phyloP scores from a whole-genome alignment of 2,888 invertebrate genomes.

The Rhorus exstirpatorius region DNA sequence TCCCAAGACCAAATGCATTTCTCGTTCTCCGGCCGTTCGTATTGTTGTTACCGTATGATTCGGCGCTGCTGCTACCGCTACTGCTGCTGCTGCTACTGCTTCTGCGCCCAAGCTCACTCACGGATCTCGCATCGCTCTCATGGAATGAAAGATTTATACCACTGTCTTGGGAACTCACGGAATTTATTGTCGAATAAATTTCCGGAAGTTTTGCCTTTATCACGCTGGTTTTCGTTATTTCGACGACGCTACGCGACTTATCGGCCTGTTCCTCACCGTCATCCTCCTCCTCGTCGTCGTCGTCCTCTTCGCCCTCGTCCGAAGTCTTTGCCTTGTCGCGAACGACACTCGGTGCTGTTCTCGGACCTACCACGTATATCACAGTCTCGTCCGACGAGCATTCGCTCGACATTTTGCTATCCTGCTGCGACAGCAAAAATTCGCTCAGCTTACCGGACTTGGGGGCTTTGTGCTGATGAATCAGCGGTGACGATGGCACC shows the following conservation, averaged over 20 bases:
- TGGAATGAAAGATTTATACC: conserved; percentile 92
- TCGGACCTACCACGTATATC: conserved; percentile 84
- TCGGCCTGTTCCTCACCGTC: conserved; percentile 86
- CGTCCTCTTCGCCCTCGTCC: conserved; percentile 52
- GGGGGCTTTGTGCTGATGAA: conserved; percentile 56
- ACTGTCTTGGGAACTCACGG: conserved; percentile 92
- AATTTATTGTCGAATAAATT: conserved; percentile 89
- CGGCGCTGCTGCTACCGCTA: conserved; percentile 81
- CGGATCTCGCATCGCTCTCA: conserved; percentile 88
- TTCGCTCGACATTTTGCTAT: conserved; percentile 85
- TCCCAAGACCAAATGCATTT: conserved; percentile 70
- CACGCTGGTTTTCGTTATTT: conserved; percentile 84
- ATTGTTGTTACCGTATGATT: conserved; percentile 77
- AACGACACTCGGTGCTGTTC: conserved; percentile 59
- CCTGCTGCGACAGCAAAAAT: conserved; percentile 81
- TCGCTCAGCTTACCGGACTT: conserved; percentile 80
- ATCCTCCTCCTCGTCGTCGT: conserved; percentile 27
- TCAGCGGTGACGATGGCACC: conserved; percentile 66
- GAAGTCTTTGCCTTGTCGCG: conserved; percentile 67
- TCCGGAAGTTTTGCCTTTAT: conserved; percentile 87
- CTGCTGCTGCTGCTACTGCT: conserved; percentile 78
- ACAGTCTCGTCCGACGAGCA: conserved; percentile 86
- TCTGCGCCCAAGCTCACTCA: conserved; percentile 79
- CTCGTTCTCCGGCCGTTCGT: conserved; percentile 77
- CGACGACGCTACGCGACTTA: conserved; percentile 85